phyloP scores from a whole-genome alignment of 2,888 invertebrate genomes.

The Eupithecia abbreviata region DNA sequence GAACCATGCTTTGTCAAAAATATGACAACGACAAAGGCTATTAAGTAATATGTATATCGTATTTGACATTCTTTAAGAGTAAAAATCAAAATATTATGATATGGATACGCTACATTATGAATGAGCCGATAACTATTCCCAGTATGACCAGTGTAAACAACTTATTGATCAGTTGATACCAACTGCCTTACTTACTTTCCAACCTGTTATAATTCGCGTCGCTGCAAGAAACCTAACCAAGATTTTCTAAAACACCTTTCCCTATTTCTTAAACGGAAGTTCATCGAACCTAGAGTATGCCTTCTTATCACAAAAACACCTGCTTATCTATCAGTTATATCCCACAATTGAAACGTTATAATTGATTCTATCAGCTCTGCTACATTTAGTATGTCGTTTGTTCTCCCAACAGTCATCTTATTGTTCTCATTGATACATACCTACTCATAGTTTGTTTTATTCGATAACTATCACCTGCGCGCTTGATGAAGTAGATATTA shows the following conservation, averaged over 20 bases:
- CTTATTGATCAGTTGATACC: constrained; percentile 11
- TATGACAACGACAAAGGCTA: neutral
- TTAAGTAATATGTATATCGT: neutral
- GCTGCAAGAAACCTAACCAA: constrained; percentile 52
- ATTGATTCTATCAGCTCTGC: constrained; percentile 11
- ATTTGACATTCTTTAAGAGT: constrained; percentile 4
- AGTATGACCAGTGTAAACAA: constrained; percentile 10
- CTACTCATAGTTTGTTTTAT: constrained; percentile 45
- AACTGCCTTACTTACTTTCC: constrained; percentile 40
- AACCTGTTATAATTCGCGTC: constrained; percentile 46
- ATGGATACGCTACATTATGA: constrained; percentile 7
- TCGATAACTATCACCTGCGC: constrained; percentile 37
- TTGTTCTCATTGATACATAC: constrained; percentile 28
- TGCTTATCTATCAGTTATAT: constrained; percentile 65
- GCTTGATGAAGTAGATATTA: constrained; percentile 20
- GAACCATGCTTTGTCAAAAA: neutral
- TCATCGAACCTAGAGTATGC: constrained; percentile 70
- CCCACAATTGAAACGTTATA: constrained; percentile 46
- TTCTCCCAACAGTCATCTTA: constrained; percentile 22
- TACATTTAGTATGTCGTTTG: constrained; percentile 13
- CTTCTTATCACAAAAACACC: constrained; percentile 65
- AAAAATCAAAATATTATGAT: constrained; percentile 14
- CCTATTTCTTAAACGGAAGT: constrained; percentile 73
- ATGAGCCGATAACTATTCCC: neutral
- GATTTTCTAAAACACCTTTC: constrained; percentile 66